A percentile compares a stretch with the other conserved stretches of the same genome.
These are phyloP conservation scores for Helostoma temminkii DNA, from an alignment of 2,797 vertebrate species.

Conservation along the genomic window DNA sequence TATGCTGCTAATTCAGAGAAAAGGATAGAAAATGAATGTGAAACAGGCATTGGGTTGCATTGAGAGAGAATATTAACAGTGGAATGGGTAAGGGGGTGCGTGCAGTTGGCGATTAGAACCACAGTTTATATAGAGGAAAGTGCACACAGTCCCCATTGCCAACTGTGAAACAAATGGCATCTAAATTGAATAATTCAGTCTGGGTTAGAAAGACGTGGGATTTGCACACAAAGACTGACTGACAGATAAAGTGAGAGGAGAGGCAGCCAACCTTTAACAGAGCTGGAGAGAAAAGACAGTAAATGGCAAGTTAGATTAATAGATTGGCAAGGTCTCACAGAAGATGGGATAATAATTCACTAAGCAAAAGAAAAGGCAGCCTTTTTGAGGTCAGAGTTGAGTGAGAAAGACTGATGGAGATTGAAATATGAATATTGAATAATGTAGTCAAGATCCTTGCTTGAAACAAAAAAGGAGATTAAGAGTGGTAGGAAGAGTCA, in stretches of 20 bases:
- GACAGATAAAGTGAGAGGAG: constrained; percentile 85
- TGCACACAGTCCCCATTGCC: constrained; percentile 73
- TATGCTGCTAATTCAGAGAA: constrained; percentile 68
- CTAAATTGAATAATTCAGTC: constrained; percentile 87
- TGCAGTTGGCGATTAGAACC: constrained; percentile 72
- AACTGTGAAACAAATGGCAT: constrained; percentile 85
- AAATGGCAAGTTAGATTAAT: constrained; percentile 88
- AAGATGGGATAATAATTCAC: constrained; percentile 83
- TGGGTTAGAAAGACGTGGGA: constrained; percentile 82
- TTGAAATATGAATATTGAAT: constrained; percentile 81
- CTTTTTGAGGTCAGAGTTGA: constrained; percentile 82
- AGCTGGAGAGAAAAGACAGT: constrained; percentile 82
- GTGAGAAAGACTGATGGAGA: constrained; percentile 75
- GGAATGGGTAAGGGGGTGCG: constrained; percentile 41
- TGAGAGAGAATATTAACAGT: constrained; percentile 62
- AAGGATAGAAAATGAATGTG: constrained; percentile 67
- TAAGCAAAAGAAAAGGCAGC: constrained; percentile 74
- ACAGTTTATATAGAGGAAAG: constrained; percentile 72
- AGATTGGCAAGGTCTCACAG: constrained; percentile 82
- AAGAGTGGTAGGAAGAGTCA: constrained; percentile 67
- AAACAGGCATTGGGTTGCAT: constrained; percentile 59
- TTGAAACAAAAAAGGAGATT: constrained; percentile 73
- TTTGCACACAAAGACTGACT: constrained; percentile 89
- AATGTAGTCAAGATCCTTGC: constrained; percentile 70
- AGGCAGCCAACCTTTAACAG: constrained; percentile 86